Base-by-base conservation (phyloP, 1,140 invertebrate species). In the Hyposmocoma kahamanoa region DNA sequence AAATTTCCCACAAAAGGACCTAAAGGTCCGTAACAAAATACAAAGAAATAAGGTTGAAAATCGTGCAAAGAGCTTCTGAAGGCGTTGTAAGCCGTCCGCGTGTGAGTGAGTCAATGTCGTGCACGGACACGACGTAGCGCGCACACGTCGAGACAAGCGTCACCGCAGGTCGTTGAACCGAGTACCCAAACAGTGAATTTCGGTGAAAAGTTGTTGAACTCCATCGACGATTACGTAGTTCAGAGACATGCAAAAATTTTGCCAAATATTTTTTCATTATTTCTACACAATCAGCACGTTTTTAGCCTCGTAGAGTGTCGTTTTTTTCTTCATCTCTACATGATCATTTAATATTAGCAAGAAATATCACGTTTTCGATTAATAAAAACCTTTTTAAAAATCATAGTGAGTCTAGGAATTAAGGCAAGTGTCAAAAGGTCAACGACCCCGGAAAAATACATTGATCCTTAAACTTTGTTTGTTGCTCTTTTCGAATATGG, bases 141-240 rank as follows among this genome's bases (percentile, higher is more conserved):
- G 69, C 78, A 80, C 76, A 77, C 67, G 62, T 50, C 44, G 66
- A 56, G 56, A 56, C 46, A 47, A 66, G 62, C 73, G 72, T 72
- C 73, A 74, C 62, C 58, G 36, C 57, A 59, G 74, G 70, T 79
- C 81, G 53, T 70, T 72, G 76, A 79, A 70, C 81, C 74, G 61
- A 53, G 72, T 74, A 79, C 78, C 81, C 76, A 84, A 84, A 82
- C 78, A 84, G 76, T 80, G 68, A 73, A 84, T 79, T 84, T 84
- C 78, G 81, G 78, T 84, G 78, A 84, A 82, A 81, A 74, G 78
- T 67, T 82, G 65, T 81, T 84, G 78, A 84, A 82, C 81, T 76
- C 77, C 79, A 79, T 67, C 32, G 24, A 6, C 18, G 32, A 17
- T 36, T 36, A 36, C 32, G 32, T 36, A n/a, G n/a, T n/a, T n/a